Evolutionary conservation across 2,113 vertebrate species (phyloP).

Genomic region (Plectropomus leopardus): DNA sequence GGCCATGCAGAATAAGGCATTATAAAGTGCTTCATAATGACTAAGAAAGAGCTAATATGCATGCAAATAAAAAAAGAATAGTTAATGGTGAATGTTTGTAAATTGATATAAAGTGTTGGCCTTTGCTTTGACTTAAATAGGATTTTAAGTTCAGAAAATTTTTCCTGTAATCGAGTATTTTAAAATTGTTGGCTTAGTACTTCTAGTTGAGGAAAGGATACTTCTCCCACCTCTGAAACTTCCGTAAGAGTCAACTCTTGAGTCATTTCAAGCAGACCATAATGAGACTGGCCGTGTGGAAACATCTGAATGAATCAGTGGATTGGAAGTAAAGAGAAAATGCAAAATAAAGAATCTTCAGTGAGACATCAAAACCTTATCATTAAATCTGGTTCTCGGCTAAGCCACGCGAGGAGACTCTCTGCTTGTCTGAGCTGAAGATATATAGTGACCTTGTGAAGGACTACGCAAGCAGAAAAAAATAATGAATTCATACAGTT

Average conservation of each 20-base stretch:
- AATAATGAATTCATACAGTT: conserved; percentile 44
- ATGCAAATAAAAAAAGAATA: no score
- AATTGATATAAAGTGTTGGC: no score
- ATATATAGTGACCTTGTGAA: conserved; percentile 68
- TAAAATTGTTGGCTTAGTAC: neutral
- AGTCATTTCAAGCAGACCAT: neutral
- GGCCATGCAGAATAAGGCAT: no score
- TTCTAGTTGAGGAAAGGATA: neutral
- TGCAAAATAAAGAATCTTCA: conserved; percentile 6
- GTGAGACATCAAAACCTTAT: conserved; percentile 36
- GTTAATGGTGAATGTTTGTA: no score
- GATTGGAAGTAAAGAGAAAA: conserved; percentile 22
- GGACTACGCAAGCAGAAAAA: conserved; percentile 39
- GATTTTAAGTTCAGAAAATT: neutral
- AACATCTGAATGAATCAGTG: conserved; percentile 28
- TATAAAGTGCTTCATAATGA: no score
- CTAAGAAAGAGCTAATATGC: no score
- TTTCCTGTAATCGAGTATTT: neutral
- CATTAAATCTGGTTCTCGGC: conserved; percentile 39
- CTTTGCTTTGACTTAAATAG: neutral
- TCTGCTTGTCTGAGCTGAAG: conserved; percentile 51
- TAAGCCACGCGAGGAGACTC: conserved; percentile 24
- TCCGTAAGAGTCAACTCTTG: neutral
- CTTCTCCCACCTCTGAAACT: neutral
- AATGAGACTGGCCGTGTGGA: conserved; percentile 18